These are phyloP conservation scores for Leuctra nigra DNA, from an alignment of 2,888 invertebrate genomes.

Conservation along the genomic window DNA sequence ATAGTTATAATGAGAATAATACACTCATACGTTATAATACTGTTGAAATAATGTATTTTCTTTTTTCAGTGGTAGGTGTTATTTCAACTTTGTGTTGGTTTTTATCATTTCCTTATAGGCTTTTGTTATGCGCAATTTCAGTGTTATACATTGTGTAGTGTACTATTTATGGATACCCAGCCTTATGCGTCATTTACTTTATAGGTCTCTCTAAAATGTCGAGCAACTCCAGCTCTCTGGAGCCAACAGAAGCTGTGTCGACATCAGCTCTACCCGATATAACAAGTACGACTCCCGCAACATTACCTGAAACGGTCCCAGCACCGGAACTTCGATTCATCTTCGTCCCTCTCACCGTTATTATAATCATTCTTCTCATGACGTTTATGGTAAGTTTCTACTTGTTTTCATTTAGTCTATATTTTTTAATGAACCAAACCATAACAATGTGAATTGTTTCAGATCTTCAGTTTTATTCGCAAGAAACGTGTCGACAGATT, in stretches of 20 bases:
- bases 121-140: no score
- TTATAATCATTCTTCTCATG: conserved; percentile 38
- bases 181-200: no score
- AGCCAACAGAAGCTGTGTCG: background rate
- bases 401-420: background rate
- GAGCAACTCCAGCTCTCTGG: background rate
- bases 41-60: no score
- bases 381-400: conserved; percentile 38
- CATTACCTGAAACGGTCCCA: background rate
- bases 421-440: background rate
- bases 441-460: conserved; percentile 23
- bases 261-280: background rate
- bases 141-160: no score
- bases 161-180: no score
- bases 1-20: no score
- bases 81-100: no score
- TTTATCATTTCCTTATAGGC: no score
- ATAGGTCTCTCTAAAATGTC: background rate
- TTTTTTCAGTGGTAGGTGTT: no score
- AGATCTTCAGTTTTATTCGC: conserved; percentile 48
- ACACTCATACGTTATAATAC: no score
- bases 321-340: conserved; percentile 32
- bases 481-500: conserved; percentile 50
- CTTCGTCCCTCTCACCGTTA: conserved; percentile 39
- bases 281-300: background rate